Conservation (phyloP, 2,113 vertebrate genomes). For the Prionailurus bengalensis region DNA sequence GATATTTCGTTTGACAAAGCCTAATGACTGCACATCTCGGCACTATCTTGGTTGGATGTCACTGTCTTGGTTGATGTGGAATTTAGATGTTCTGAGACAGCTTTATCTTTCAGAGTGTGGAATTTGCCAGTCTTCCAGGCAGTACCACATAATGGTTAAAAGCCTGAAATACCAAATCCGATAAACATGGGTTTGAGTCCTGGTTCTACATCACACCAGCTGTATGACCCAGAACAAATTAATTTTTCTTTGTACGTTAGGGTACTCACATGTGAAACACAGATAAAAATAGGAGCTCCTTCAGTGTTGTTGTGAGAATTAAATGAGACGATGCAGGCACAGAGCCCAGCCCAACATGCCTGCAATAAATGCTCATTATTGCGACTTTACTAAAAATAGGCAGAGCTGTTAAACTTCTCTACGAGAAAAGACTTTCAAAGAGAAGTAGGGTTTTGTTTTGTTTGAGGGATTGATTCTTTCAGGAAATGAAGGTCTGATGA, state of each 20-base stretch:
- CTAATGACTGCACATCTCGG: not conserved
- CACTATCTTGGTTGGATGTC: not conserved
- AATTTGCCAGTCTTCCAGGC: not conserved
- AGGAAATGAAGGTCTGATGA: not conserved
- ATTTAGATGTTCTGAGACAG: not conserved
- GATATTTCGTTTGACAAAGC: not conserved
- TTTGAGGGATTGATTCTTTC: constrained; percentile 1
- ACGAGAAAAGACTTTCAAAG: constrained; percentile 14
- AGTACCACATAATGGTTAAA: not conserved
- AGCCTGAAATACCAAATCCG: not conserved
- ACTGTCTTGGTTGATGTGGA: not conserved
- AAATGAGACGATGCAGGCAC: not conserved
- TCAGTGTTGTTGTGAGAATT: not conserved
- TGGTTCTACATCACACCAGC: not conserved
- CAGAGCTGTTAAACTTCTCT: not conserved
- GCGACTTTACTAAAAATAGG: constrained; percentile 32
- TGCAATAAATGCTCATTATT: not conserved
- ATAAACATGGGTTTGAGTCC: not conserved
- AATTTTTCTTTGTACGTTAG: not conserved
- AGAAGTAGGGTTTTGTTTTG: not conserved
- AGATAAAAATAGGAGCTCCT: not conserved
- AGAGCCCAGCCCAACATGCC: not conserved
- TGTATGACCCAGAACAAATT: not conserved
- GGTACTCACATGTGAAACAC: not conserved
- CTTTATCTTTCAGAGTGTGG: not conserved